Conservation (phyloP, 2,797 vertebrate species). For the Sciaenops ocellatus region DNA sequence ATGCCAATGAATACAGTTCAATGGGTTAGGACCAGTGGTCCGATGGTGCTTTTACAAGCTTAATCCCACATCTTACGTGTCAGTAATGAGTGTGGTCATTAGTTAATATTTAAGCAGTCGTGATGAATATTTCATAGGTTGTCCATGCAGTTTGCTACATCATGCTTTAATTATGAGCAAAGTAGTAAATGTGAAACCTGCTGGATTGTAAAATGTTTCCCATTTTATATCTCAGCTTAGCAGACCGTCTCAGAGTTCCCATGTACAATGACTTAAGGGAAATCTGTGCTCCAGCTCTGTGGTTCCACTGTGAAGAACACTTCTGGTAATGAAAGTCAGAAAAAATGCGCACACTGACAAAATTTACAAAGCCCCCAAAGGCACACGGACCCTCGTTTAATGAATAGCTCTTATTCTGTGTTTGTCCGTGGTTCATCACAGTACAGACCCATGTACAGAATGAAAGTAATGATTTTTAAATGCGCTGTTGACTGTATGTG, state of each 20-base stretch:
- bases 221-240: constrained; percentile 58
- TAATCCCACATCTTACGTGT: constrained; percentile 34
- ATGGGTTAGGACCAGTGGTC: constrained; percentile 37
- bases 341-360: constrained; percentile 51
- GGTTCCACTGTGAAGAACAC: constrained; percentile 45
- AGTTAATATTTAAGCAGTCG: constrained; percentile 68
- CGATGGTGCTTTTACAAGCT: constrained; percentile 21
- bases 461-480: constrained; percentile 48
- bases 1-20: constrained; percentile 52
- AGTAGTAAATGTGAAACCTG: constrained; percentile 53
- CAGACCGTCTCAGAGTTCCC: constrained; percentile 56
- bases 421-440: constrained; percentile 23
- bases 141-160: constrained; percentile 59
- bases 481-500: constrained; percentile 21
- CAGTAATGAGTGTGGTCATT: constrained; percentile 56
- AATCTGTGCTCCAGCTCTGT: constrained; percentile 53
- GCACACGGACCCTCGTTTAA: constrained; percentile 41
- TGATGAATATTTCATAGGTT: constrained; percentile 68
- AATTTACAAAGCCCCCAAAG: constrained; percentile 41
- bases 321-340: constrained; percentile 53
- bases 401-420: neutral
- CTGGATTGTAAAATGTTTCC: constrained; percentile 43
- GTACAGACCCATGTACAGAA: constrained; percentile 20
- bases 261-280: constrained; percentile 70
- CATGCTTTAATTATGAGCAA: constrained; percentile 66